phyloP scores from a whole-genome alignment of 2,888 invertebrate genomes.

The Ophion slaviceki region DNA sequence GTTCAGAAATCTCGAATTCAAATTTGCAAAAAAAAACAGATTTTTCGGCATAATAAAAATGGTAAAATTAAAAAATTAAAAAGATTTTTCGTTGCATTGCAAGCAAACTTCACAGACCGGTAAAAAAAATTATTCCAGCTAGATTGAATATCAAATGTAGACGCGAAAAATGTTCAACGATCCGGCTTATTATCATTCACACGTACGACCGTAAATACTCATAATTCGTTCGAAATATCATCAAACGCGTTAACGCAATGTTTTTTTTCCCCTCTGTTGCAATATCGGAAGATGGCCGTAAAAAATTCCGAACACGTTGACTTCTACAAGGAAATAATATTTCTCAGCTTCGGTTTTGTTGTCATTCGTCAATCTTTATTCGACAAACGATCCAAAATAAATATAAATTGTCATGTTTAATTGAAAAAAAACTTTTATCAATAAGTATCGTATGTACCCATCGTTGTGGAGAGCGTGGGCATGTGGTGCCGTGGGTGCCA shows the following conservation, averaged over 20 bases:
- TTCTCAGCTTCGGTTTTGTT: neutral
- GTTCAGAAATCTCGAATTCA: too few relatives aligned
- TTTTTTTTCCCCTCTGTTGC: neutral
- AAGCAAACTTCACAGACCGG: too few relatives aligned
- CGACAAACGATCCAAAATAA: neutral
- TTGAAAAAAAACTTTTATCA: neutral
- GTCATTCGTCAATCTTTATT: neutral
- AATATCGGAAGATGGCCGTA: neutral
- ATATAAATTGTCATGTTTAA: too few relatives aligned
- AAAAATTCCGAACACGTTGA: neutral
- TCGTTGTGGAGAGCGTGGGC: constrained; percentile 64
- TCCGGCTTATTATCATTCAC: neutral
- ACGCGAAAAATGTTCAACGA: neutral
- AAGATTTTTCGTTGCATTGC: too few relatives aligned
- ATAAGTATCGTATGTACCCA: constrained; percentile 39
- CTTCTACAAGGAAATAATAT: neutral
- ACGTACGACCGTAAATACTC: neutral
- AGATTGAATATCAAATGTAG: too few relatives aligned
- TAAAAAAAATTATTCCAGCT: too few relatives aligned
- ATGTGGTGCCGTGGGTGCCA: constrained; percentile 72
- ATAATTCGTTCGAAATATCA: neutral
- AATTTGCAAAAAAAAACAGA: too few relatives aligned
- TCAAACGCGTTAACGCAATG: neutral
- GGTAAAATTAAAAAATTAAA: too few relatives aligned
- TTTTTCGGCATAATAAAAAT: too few relatives aligned